Evolutionary conservation across 2,113 vertebrate species (phyloP), one percentile per base, ranked within the genome.

Genomic region (Dipodomys stephensi): DNA sequence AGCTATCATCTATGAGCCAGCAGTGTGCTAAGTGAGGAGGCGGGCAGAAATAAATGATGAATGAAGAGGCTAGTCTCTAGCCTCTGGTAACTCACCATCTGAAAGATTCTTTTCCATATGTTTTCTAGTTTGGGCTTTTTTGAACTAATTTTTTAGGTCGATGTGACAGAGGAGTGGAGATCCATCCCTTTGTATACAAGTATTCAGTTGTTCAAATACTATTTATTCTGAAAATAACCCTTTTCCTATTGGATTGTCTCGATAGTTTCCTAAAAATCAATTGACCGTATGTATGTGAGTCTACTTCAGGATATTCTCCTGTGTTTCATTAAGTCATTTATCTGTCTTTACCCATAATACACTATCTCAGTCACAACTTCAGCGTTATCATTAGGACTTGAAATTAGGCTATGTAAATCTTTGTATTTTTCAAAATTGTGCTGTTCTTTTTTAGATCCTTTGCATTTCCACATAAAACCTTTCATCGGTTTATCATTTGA

Each of bases 391-490:
- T 65, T 69, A 87, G 82, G 2, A 73, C 35, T 85, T 62, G 0
- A 94, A 69, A 82, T 79, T 84, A 84, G 13, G 28, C 27, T 13
- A 9, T 0, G 6, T 69, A 83, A 80, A n/a, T 68, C 73, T 87
- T 86, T n/a, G 16, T 49, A n/a, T 88, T 89, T 87, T 74, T 92
- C 44, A 62, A 90, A 72, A 46, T 64, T 39, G 9, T 81, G 92
- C 49, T 73, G 2, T 4, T 64, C 12, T 93, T 57, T 67, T 92
- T 28, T 88, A 77, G 23, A 46, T 71, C 12, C n/a, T 92, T 68
- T 87, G 20, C 18, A 84, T 93, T 76, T 94, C 39, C 71, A 72
- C n/a, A 83, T 62, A 49, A 89, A 62, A 32, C 90, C 90, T 69
- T 92, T 49, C 82, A 67, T 83, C 15, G 68, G 27, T 13, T 95